Base-by-base conservation (phyloP, 2,888 invertebrate genomes). In the Anoplius nigerrimus region DNA sequence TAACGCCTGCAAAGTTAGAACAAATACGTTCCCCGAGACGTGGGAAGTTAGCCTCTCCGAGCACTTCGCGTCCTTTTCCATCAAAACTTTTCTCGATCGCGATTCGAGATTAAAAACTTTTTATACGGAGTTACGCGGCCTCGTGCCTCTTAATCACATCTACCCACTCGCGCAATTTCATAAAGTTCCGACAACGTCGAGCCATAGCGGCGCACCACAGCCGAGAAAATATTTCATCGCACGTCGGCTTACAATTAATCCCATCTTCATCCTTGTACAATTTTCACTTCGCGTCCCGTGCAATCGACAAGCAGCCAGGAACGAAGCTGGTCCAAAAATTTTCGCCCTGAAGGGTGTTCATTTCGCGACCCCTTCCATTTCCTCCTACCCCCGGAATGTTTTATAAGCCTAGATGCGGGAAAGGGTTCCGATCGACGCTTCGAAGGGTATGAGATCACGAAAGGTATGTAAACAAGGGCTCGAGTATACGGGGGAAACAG, bases 51-150 rank as follows among this genome's bases (percentile, higher is more conserved):
- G 74, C 76, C 59, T 67, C 73, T 66, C 58, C 67, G 64, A 59
- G 64, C 63, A 55, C 62, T 71, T 66, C 67, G 69, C 57, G 74
- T 72, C 72, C 78, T 64, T 62, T 21, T 58, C 72, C 56, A 62
- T 62, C 59, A 53, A 67, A 68, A 68, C 72, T 69, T 71, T 75
- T 62, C 72, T 69, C 65, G 71, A 71, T 72, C 69, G 62, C 59
- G 79, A 70, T 75, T 71, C 66, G 64, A 82, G 81, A 82, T 82
- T 81, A 77, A 78, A 78, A 76, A 81, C 74, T 80, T 80, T 79
- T 82, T 82, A 74, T 77, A 78, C 62, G 73, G 66, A 71, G 78
- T 76, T 75, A 76, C 75, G 74, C 68, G 74, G 72, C 69, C 70
- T 57, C 72, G 63, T 69, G 59, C 72, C 62, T 65, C 53, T 56